Conservation (phyloP, 2,888 invertebrate species). For the Candidula unifasciata region DNA sequence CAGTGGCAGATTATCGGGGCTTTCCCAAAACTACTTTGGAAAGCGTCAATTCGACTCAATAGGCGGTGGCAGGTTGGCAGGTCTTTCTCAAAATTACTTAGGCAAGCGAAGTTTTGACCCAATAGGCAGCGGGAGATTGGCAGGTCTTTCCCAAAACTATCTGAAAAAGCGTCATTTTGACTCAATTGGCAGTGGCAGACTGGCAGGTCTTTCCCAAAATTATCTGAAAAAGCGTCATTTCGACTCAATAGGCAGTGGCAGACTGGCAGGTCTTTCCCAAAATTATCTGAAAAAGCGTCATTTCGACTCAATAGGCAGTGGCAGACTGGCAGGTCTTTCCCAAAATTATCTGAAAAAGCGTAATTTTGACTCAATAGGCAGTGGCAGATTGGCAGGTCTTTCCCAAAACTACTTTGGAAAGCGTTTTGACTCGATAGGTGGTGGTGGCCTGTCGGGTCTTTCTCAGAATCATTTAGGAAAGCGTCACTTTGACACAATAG, state of each 20-base stretch:
- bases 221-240: slow-evolving; percentile 10
- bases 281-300: slow-evolving; percentile 3
- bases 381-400: background rate
- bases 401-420: background rate
- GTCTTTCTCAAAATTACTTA: slow-evolving; percentile 20
- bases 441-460: slow-evolving; percentile 16
- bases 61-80: slow-evolving; percentile 9
- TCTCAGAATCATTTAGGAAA: slow-evolving; percentile 21
- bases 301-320: slow-evolving; percentile 20
- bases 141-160: slow-evolving; percentile 25
- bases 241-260: slow-evolving; percentile 24
- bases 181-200: slow-evolving; percentile 5
- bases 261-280: slow-evolving; percentile 14
- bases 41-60: slow-evolving; percentile 35
- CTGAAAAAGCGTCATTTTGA: slow-evolving; percentile 9
- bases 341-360: slow-evolving; percentile 29
- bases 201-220: slow-evolving; percentile 28
- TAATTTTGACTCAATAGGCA: slow-evolving; percentile 21
- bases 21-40: slow-evolving; percentile 18
- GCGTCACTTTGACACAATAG: slow-evolving; percentile 34
- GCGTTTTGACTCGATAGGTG: slow-evolving; percentile 27
- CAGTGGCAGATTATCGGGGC: background rate
- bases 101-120: slow-evolving; percentile 23
- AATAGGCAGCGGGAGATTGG: slow-evolving; percentile 3
- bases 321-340: slow-evolving; percentile 4